Conservation (phyloP, 37 sponge, comb jelly and placozoan species). For the Chondrilla cf. caribensis region DNA sequence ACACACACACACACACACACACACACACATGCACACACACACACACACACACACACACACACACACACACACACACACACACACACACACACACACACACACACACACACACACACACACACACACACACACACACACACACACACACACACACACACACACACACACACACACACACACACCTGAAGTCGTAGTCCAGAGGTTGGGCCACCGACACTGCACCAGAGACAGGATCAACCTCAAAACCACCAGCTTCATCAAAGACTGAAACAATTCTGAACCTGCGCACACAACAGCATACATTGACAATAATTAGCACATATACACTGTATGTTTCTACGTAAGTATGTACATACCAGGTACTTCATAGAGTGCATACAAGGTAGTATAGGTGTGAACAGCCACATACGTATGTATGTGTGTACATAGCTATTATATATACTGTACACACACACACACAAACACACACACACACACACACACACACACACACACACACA, state of each 20-base stretch:
- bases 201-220: constrained; percentile 23
- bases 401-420: too few relatives aligned
- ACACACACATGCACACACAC: background rate
- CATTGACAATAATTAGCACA: background rate
- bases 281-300: background rate
- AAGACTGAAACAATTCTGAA: constrained; percentile 56
- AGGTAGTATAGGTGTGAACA: background rate
- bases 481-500: too few relatives aligned
- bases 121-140: background rate
- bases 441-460: too few relatives aligned
- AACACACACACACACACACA: too few relatives aligned
- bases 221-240: constrained; percentile 45
- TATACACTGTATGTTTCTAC: too few relatives aligned
- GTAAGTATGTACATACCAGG: too few relatives aligned
- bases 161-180: constrained; percentile 6
- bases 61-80: background rate
- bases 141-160: constrained; percentile 2
- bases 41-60: background rate
- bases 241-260: constrained; percentile 63
- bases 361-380: background rate
- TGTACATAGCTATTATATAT: too few relatives aligned
- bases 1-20: constrained; percentile 15
- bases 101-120: background rate
- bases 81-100: constrained; percentile 25
- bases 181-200: constrained; percentile 65